Conservation (phyloP, 2,113 vertebrate species). For the Apaloderma vittatum region DNA sequence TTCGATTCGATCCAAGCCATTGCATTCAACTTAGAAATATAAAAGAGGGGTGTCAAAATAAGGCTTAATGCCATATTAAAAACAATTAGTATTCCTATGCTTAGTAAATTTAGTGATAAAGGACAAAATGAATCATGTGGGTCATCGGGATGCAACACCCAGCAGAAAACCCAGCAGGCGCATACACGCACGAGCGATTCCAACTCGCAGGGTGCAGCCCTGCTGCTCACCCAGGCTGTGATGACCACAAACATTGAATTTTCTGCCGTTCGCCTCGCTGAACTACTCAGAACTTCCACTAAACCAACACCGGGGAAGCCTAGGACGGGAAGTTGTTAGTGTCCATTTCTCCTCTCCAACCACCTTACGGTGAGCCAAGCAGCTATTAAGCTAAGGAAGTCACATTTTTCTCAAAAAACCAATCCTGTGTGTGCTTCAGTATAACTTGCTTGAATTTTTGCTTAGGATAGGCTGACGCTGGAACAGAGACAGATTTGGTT, state of each 20-base stretch:
- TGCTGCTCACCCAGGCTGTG: not conserved
- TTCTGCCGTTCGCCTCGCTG: not conserved
- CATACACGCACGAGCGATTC: not conserved
- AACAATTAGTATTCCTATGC: constrained; percentile 26
- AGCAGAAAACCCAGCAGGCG: not conserved
- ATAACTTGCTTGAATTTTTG: not conserved
- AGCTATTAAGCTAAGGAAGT: not conserved
- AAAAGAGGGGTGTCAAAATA: not conserved
- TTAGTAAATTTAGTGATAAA: constrained; percentile 8
- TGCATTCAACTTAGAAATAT: constrained; percentile 13
- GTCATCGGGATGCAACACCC: not conserved
- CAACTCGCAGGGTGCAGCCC: not conserved
- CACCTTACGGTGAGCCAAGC: not conserved
- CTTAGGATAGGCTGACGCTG: not conserved
- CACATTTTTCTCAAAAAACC: not conserved
- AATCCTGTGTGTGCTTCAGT: not conserved
- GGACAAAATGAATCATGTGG: not conserved
- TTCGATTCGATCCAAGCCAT: not conserved
- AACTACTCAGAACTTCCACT: not conserved
- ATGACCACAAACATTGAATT: not conserved
- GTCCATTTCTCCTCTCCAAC: not conserved
- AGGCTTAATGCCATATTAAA: not conserved
- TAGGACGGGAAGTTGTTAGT: not conserved
- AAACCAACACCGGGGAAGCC: not conserved
- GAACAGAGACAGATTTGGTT: not conserved